A percentile compares a stretch with the other conserved stretches of the same genome.
These are phyloP conservation scores for Nestor notabilis DNA, from an alignment of 2,113 vertebrate species.

Conservation along the genomic window DNA sequence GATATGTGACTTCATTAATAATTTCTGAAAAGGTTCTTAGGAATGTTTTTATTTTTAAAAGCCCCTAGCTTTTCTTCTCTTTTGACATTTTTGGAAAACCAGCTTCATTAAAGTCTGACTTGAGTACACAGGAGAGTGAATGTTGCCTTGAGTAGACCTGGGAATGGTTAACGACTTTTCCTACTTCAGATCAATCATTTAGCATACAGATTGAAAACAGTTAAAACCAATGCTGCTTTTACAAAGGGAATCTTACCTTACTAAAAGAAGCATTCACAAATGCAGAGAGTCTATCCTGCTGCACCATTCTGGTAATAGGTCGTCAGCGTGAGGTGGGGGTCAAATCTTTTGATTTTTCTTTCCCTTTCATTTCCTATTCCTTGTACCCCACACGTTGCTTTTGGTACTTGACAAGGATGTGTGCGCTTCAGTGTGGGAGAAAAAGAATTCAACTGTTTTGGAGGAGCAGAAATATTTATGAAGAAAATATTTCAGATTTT, in stretches of 20 bases:
- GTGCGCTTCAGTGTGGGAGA: neutral
- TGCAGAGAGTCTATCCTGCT: neutral
- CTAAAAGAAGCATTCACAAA: neutral
- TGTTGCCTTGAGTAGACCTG: neutral
- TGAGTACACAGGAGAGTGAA: neutral
- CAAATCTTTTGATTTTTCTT: neutral
- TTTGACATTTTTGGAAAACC: neutral
- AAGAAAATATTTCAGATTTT: neutral
- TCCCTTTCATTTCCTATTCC: neutral
- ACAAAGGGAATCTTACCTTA: neutral
- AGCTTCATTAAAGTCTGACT: neutral
- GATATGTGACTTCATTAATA: neutral
- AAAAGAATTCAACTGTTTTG: neutral
- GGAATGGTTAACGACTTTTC: neutral
- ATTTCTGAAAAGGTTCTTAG: neutral
- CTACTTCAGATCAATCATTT: neutral
- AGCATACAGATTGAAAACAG: neutral
- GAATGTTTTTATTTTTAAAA: neutral
- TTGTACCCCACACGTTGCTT: neutral
- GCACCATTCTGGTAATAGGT: neutral
- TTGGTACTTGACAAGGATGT: neutral
- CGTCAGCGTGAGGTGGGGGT: rapidly evolving
- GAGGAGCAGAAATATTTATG: neutral
- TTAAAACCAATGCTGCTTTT: neutral
- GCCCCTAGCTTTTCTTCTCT: neutral